Conservation (phyloP, 2,797 vertebrate genomes). For the Cuculus canorus region DNA sequence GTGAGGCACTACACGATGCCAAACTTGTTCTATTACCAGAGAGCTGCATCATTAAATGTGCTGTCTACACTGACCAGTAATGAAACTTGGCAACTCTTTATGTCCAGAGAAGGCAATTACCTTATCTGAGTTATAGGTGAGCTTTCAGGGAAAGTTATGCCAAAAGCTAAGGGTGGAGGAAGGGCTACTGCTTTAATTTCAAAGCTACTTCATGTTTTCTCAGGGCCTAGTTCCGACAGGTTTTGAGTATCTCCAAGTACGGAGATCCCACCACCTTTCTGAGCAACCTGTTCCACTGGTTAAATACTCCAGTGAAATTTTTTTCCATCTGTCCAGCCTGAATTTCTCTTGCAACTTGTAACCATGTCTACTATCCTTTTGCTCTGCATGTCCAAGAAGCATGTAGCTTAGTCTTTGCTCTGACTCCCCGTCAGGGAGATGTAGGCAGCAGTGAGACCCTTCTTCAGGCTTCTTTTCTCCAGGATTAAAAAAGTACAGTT, state of each 20-base stretch:
- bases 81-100: neutral
- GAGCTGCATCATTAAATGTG: neutral
- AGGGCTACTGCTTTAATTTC: neutral
- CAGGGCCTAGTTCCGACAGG: neutral
- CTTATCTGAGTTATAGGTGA: neutral
- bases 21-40: slow-evolving; percentile 28
- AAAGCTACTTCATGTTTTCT: neutral
- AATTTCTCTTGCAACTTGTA: neutral
- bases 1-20: slow-evolving; percentile 14
- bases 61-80: neutral
- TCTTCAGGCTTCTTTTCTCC: neutral
- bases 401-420: neutral
- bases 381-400: neutral
- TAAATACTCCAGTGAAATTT: neutral
- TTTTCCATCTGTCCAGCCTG: neutral
- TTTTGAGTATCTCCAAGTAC: neutral
- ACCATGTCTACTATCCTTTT: neutral
- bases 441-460: neutral
- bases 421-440: neutral
- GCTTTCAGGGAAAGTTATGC: slow-evolving; percentile 6
- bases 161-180: neutral
- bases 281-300: neutral
- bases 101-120: slow-evolving; percentile 8
- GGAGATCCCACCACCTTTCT: neutral
- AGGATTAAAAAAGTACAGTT: neutral